Base-by-base conservation (phyloP, 2,797 vertebrate genomes). In the Coreius guichenoti region DNA sequence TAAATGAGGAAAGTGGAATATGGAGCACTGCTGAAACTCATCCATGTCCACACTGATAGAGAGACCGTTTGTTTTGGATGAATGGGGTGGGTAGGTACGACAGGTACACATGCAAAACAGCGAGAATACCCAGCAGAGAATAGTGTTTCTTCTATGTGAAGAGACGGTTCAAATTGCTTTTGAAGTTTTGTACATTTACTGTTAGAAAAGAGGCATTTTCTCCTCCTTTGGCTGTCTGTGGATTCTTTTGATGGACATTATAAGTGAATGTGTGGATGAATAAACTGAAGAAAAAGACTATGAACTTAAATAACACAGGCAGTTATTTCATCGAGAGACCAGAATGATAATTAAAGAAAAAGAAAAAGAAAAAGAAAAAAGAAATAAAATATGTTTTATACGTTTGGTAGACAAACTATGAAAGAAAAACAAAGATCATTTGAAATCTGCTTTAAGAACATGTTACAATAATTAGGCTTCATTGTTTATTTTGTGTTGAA, bases 321-420 rank as follows among this genome's bases (percentile, higher is more conserved):
- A 84, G 88, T 93, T 93, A 93, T 29, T 65, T 93, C 92, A 93
- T 93, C 91, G 93, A 91, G 87, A 85, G 88, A 90, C 87, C 90
- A 89, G 92, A 93, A 78, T 85, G 85, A 89, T 92, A 87, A 94
- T 93, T 92, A 92, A 92, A 93, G 92, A 93, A 90, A 94, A 56
- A 8, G 8, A 21, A 23, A 21, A 54, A 21, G 1, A 23, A 51
- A 51, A n/a, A n/a, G n/a, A n/a, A n/a, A n/a, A n/a, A n/a, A 21
- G 1, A 23, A 51, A 51, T 8, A 51, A 19, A 7, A 8, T 3
- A 93, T 3, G 23, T 51, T 54, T 23, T 90, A 94, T 90, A 93
- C 89, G 92, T 87, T 87, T 86, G 86, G 83, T 65, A 83, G 89
- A 91, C 77, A 61, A 43, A 70, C 86, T 63, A 90, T 83, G 87